Conservation (phyloP, 2,888 invertebrate species). For the Patella ulyssiponensis region DNA sequence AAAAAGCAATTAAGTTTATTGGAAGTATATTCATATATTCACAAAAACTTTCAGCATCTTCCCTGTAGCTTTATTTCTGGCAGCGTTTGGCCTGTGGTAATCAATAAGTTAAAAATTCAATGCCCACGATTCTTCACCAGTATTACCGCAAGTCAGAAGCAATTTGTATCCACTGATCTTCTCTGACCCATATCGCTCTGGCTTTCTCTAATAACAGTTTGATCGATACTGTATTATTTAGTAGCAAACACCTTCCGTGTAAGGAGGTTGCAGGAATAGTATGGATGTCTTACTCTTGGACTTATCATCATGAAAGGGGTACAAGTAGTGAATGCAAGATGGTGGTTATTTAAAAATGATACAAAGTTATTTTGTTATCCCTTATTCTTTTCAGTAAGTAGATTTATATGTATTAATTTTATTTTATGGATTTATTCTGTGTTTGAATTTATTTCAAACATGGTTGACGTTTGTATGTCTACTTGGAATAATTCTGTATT, state of each 20-base stretch:
- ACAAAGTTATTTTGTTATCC: conserved; percentile 7
- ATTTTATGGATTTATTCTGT: not conserved
- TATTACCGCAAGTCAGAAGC: not conserved
- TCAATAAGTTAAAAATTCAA: not conserved
- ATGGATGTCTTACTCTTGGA: no score
- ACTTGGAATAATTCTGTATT: not conserved
- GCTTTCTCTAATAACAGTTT: not conserved
- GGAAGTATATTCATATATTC: no score
- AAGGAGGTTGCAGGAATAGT: no score
- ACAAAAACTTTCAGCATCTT: no score
- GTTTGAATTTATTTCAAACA: not conserved
- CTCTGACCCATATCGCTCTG: no score
- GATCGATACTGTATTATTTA: not conserved
- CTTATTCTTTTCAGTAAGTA: not conserved
- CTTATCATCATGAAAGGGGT: conserved; percentile 5
- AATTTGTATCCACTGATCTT: conserved; percentile 2
- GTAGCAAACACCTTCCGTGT: not conserved
- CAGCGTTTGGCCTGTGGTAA: no score
- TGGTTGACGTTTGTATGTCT: not conserved
- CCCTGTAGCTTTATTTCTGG: no score
- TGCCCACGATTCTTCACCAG: not conserved
- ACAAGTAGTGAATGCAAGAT: not conserved
- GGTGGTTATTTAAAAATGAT: conserved; percentile 10
- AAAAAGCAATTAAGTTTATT: no score
- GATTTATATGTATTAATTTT: not conserved